Evolutionary conservation across 1,140 invertebrate species (phyloP).

Genomic region (Drosophila oshimai): DNA sequence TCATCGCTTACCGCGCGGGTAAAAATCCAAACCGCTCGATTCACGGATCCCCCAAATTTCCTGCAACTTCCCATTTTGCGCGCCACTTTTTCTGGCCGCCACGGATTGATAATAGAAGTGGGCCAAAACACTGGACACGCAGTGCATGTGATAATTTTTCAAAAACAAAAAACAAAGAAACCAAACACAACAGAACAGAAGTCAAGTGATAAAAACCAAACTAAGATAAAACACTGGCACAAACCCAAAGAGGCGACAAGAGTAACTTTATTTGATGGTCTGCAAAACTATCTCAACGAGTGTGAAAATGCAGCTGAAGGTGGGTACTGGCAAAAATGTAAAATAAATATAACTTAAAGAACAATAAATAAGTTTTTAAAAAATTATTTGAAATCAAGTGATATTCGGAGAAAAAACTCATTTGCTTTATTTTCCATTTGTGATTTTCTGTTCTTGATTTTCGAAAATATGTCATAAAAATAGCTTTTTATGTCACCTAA

Average conservation of each 20-base stretch:
- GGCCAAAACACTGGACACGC: slow-evolving; percentile 18
- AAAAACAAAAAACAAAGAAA: slow-evolving; percentile 31
- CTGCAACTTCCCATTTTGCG: neutral
- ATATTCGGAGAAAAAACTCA: neutral
- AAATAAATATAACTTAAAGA: neutral
- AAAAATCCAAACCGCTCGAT: slow-evolving; percentile 18
- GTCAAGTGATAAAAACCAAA: slow-evolving; percentile 63
- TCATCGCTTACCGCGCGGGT: slow-evolving; percentile 12
- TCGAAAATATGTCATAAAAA: too few species aligned
- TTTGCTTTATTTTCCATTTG: too few species aligned
- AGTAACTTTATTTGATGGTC: slow-evolving; percentile 53
- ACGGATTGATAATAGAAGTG: slow-evolving; percentile 6
- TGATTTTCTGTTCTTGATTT: neutral
- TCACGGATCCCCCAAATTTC: slow-evolving; percentile 35
- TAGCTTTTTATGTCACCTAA: neutral
- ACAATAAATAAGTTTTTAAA: too few species aligned
- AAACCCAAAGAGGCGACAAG: slow-evolving; percentile 1
- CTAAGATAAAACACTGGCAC: slow-evolving; percentile 53
- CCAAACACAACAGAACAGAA: slow-evolving; percentile 24
- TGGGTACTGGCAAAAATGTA: slow-evolving; percentile 13
- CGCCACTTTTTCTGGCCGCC: slow-evolving; percentile 21
- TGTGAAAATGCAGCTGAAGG: slow-evolving; percentile 70
- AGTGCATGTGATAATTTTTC: slow-evolving; percentile 67
- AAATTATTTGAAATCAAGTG: neutral
- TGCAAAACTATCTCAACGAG: slow-evolving; percentile 56